Evolutionary conservation across 1,140 invertebrate genomes (phyloP), one percentile per base, ranked within the genome.

Genomic region (Drosophila nannoptera): DNA sequence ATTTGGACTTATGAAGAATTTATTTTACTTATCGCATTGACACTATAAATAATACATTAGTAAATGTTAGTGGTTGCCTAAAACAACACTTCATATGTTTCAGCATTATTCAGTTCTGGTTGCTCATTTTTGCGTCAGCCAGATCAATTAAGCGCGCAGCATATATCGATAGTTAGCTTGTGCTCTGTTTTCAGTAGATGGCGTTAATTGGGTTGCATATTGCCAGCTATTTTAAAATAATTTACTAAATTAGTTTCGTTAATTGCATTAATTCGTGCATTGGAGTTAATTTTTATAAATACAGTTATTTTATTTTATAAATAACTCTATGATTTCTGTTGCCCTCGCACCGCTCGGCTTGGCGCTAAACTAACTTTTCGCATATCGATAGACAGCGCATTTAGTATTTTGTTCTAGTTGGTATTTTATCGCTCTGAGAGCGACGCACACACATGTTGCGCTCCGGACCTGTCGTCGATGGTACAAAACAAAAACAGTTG

Each of bases 401-500:
- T 31, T 12, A 5, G 6, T 16, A 52, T 7, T 33, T 14, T 22
- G 8, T 1, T 7, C 42, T 6, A 45, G 14, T 7, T 9, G 35
- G 6, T 38, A 49, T 32, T 49, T 49, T 29, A 53, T 36, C 14
- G 33, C 14, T 5, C 12, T 7, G 35, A 55, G 53, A 42, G 36
- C 22, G 14, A 14, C 49, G 9, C 33, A 55, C 40, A 43, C 40
- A 43, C 43, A 54, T 62, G 52, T 36, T 14, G 66, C 31, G 12
- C 12, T 33, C 8, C 40, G 7, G 22, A 42, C 29, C 48, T 55
- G 43, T 11, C 43, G 55, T 43, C 46, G 38, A 52, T 63, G 53
- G 43, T 0, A 14, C 43, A 43, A 36, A 46, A 22, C n/a, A n/a
- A 33, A 48, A 62, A 50, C 67, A 69, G 67, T 69, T 65, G 53